Evolutionary conservation across 2,888 invertebrate genomes (phyloP).

Genomic region (Cylindroiulus punctatus): DNA sequence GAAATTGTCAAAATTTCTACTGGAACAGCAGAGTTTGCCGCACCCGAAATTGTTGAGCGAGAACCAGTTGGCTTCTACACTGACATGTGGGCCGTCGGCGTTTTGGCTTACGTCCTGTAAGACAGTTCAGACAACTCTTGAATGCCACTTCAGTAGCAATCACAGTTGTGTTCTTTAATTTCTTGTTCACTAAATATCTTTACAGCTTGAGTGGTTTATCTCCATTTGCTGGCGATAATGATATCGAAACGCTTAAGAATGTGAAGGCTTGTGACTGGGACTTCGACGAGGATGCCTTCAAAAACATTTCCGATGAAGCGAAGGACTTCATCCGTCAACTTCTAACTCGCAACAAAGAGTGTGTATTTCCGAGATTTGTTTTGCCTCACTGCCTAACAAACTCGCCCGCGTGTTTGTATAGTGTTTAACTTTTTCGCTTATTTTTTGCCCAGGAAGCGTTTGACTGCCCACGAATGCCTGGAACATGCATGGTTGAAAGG

Average conservation of each 20-base stretch:
- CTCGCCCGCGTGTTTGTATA: neutral
- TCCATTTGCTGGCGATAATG: conserved; percentile 98
- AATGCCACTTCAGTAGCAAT: neutral
- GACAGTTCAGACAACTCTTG: conserved; percentile 67
- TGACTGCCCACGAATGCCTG: conserved; percentile 98
- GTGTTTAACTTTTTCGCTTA: neutral
- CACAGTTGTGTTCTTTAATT: neutral
- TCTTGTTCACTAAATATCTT: conserved; percentile 51
- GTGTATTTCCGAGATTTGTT: conserved; percentile 61
- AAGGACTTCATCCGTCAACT: conserved; percentile 97
- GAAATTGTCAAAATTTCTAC: conserved; percentile 99
- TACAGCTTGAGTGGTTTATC: conserved; percentile 92
- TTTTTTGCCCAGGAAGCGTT: conserved; percentile 78
- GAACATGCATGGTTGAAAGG: conserved; percentile 95
- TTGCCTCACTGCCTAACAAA: too few relatives aligned
- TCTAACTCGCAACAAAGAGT: conserved; percentile 92
- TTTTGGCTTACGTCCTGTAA: conserved; percentile 96
- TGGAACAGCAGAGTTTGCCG: conserved; percentile 99
- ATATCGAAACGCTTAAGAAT: conserved; percentile 97
- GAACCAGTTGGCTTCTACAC: conserved; percentile 99
- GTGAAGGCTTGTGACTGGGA: conserved; percentile 99
- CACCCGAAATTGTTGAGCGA: conserved; percentile 98
- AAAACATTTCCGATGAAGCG: conserved; percentile 92
- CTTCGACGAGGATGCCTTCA: conserved; percentile 96
- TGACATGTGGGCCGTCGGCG: conserved; percentile 99